Percentiles rank a stretch among this genome's conserved stretches.
These are phyloP conservation scores for Strix aluco DNA, from an alignment of 2,113 vertebrate species.

Conservation along the genomic window DNA sequence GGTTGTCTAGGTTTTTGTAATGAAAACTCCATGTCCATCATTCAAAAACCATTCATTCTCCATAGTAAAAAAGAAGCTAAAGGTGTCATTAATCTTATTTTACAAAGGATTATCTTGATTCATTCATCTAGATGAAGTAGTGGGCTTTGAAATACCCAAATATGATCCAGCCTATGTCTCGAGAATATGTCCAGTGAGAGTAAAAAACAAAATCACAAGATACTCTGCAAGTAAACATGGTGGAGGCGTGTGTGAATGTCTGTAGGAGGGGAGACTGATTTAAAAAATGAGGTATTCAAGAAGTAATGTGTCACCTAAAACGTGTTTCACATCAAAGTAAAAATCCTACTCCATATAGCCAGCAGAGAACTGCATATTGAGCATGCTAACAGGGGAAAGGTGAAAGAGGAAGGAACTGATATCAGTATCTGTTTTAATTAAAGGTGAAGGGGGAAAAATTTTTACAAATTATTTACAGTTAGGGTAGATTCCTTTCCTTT, in stretches of 20 bases:
- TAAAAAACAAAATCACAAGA: not conserved
- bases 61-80: not conserved
- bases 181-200: not conserved
- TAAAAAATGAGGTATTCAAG: not conserved
- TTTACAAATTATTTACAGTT: not conserved
- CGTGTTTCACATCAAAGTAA: not conserved
- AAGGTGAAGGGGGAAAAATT: not conserved
- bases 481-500: not conserved
- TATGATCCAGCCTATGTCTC: not conserved
- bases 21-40: not conserved
- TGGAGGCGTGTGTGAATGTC: not conserved
- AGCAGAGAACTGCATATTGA: not conserved
- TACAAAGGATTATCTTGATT: not conserved
- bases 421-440: not conserved
- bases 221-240: not conserved
- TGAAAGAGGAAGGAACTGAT: not conserved
- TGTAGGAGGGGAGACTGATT: not conserved
- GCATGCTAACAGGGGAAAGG: fast-evolving
- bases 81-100: not conserved
- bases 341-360: not conserved
- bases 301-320: not conserved
- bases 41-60: not conserved
- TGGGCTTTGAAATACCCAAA: not conserved
- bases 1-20: not conserved
- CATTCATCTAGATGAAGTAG: not conserved